Evolutionary conservation across 2,113 vertebrate species (phyloP).

Genomic region (Zapornia atra): DNA sequence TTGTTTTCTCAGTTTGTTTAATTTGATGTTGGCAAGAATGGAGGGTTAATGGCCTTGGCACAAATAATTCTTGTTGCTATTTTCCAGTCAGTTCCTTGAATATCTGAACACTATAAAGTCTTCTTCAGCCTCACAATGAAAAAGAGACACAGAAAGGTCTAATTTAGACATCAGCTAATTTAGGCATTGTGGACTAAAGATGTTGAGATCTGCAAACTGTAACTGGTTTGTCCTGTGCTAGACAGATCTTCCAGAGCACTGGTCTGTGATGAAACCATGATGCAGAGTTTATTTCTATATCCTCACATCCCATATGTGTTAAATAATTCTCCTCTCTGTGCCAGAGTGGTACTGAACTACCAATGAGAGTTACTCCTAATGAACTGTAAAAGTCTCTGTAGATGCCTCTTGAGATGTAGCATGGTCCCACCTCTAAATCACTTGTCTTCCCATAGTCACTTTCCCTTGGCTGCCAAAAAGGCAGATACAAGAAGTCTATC

Average conservation of each 20-base stretch:
- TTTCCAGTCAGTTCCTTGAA: constrained; percentile 34
- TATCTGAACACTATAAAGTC: constrained; percentile 18
- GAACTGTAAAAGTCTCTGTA: background rate
- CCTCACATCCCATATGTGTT: background rate
- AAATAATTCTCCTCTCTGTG: background rate
- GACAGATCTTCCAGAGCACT: background rate
- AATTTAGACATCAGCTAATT: background rate
- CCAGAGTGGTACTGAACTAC: background rate
- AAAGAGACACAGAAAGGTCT: background rate
- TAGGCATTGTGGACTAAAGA: background rate
- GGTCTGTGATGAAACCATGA: background rate
- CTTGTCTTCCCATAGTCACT: background rate
- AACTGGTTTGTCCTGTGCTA: background rate
- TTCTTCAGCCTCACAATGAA: background rate
- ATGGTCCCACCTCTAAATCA: background rate
- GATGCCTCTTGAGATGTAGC: background rate
- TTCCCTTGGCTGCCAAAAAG: background rate
- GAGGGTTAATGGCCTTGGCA: constrained; percentile 65
- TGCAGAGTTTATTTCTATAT: background rate
- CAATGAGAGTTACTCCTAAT: constrained; percentile 26
- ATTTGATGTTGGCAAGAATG: constrained; percentile 64
- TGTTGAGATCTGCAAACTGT: background rate
- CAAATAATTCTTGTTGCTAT: constrained; percentile 41
- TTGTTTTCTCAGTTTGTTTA: constrained; percentile 62
- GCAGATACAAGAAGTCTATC: background rate